phyloP scores from a whole-genome alignment of 2,113 vertebrate species.

The Alaudala cheleensis region DNA sequence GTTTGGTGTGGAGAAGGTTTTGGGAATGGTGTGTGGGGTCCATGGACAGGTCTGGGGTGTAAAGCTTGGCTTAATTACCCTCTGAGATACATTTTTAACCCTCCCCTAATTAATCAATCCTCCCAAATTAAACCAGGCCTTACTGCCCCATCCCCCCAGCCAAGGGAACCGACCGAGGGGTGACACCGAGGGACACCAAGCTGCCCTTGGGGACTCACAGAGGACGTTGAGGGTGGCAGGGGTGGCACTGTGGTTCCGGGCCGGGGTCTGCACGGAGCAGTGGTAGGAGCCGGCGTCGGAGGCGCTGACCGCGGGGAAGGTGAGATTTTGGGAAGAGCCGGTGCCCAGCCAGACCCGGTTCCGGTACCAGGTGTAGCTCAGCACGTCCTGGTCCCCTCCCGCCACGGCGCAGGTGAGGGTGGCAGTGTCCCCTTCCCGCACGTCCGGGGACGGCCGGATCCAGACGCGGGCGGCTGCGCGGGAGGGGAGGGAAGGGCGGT shows the following conservation, averaged over 20 bases:
- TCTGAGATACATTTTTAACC: too few species aligned
- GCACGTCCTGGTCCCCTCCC: neutral
- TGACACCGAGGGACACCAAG: neutral
- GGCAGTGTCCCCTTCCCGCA: slow-evolving; percentile 55
- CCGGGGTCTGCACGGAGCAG: neutral
- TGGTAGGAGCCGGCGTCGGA: slow-evolving; percentile 54
- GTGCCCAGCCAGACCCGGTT: slow-evolving; percentile 38
- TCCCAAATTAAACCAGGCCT: neutral
- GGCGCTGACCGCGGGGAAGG: neutral
- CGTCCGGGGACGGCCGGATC: slow-evolving; percentile 25
- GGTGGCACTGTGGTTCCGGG: slow-evolving; percentile 24
- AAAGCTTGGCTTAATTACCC: neutral
- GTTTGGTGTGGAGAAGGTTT: neutral
- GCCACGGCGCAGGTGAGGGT: slow-evolving; percentile 67
- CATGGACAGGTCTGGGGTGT: neutral
- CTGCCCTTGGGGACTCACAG: slow-evolving; percentile 55
- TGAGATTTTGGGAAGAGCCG: neutral
- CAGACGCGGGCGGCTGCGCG: slow-evolving; percentile 50
- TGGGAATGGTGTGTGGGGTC: rapidly evolving
- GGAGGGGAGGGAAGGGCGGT: rapidly evolving
- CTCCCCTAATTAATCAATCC: neutral
- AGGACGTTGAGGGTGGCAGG: slow-evolving; percentile 60
- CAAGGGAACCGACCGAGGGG: rapidly evolving
- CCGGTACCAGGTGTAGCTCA: slow-evolving; percentile 71
- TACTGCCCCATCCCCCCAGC: neutral